Evolutionary conservation across 2,888 invertebrate species (phyloP), one percentile per base, ranked within the genome.

Genomic region (Hemistola chrysoprasaria): DNA sequence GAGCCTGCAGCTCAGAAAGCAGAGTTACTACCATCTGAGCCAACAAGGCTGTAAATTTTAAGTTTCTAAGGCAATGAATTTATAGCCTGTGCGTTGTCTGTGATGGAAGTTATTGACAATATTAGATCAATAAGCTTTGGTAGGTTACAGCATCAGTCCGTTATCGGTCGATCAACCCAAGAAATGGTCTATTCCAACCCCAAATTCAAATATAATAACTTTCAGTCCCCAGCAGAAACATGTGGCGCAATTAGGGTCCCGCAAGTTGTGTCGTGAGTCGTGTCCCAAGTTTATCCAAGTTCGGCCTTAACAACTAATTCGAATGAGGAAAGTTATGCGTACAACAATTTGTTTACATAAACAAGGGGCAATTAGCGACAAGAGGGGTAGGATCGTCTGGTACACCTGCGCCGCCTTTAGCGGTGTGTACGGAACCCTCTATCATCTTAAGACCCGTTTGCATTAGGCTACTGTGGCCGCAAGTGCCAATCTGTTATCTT

Each of bases 321-420:
- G 56, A 66, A 71, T 63, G 62, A 65, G 55, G 52, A 48, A 79
- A 81, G 68, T 80, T 73, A 67, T 48, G 55, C 64, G 59, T 54
- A 70, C 74, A 75, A 71, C 77, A 80, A 81, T 80, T 80, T 80
- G 77, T 82, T 80, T 74, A 69, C 76, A 76, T 67, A 80, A 76
- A 83, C 78, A 82, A 73, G 71, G 63, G 62, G 75, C 75, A 78
- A 83, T 83, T 83, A 82, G 74, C 68, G 61, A 57, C 56, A 59
- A 57, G 60, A 61, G 62, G 59, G 66, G 62, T 16, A n/a, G n/a
- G n/a, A 16, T 58, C 70, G 70, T 63, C 66, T 66, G 53, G 55
- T 40, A 60, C 81, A 83, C 82, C 80, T 83, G 83, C 62, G 72
- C 61, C 74, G 55, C 51, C 41, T 56, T 63, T 39, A 35, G 38